Percentiles rank a stretch among this genome's conserved stretches.
Conservation (phyloP, 2,797 vertebrate genomes). For the Philypnodon macrostomus region DNA sequence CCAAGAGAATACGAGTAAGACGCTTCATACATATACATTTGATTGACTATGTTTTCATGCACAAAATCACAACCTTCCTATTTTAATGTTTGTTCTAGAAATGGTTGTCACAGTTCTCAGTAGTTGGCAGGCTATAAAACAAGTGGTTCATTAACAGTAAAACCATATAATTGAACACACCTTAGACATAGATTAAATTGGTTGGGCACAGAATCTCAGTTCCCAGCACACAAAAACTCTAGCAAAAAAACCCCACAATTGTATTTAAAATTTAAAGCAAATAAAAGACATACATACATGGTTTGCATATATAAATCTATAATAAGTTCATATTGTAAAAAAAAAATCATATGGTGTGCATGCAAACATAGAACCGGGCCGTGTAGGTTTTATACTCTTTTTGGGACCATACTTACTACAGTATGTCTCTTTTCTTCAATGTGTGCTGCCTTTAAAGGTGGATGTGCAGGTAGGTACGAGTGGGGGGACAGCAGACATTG, state of each 20-base stretch:
- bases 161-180: too few relatives aligned
- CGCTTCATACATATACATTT: not conserved
- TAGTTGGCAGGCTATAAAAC: not conserved
- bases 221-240: too few relatives aligned
- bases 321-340: too few relatives aligned
- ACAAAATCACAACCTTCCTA: too few relatives aligned
- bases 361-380: not conserved
- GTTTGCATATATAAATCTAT: too few relatives aligned
- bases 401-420: constrained; percentile 47
- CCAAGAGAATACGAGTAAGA: constrained; percentile 86
- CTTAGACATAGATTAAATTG: too few relatives aligned
- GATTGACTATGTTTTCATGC: not conserved
- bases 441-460: constrained; percentile 82
- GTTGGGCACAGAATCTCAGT: too few relatives aligned
- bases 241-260: too few relatives aligned
- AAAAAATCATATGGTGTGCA: not conserved
- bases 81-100: too few relatives aligned
- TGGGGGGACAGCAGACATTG: constrained; percentile 13
- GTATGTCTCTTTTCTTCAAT: constrained; percentile 77
- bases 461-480: constrained; percentile 90
- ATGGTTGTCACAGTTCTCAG: not conserved
- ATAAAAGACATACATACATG: too few relatives aligned
- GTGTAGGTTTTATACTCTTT: constrained; percentile 12
- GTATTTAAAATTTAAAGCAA: too few relatives aligned
- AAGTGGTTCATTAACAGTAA: not conserved